phyloP scores from a whole-genome alignment of 2,888 invertebrate species.

The Pollenia amentaria region DNA sequence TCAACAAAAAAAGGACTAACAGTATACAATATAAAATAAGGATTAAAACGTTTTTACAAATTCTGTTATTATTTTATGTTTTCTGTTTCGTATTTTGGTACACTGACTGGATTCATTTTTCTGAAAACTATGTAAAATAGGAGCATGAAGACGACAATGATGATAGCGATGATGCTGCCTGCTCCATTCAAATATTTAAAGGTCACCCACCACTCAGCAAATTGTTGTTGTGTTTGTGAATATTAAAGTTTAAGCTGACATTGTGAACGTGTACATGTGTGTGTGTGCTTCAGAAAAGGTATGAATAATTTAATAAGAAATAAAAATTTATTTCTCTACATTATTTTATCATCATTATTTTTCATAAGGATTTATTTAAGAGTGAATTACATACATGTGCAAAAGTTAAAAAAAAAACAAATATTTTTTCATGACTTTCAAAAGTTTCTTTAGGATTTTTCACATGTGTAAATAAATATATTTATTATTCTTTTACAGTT shows the following conservation, averaged over 20 bases:
- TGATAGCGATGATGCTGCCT: conserved; percentile 25
- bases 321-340: neutral
- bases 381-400: too few species aligned
- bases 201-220: neutral
- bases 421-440: neutral
- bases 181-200: conserved; percentile 31
- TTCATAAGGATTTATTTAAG: conserved; percentile 23
- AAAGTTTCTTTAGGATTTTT: neutral
- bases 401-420: too few species aligned
- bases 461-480: too few species aligned
- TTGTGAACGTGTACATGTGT: neutral
- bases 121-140: neutral
- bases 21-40: conserved; percentile 29
- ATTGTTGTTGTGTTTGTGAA: conserved; percentile 8
- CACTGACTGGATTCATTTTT: conserved; percentile 18
- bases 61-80: conserved; percentile 22
- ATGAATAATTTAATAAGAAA: conserved; percentile 27
- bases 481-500: too few species aligned
- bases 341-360: conserved; percentile 31
- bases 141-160: neutral
- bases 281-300: conserved; percentile 16
- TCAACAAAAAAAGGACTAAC: conserved; percentile 1
- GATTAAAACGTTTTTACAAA: conserved; percentile 19
- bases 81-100: neutral
- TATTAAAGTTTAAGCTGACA: neutral